Base-by-base conservation (phyloP, 2,113 vertebrate genomes). In the Xenus cinereus region DNA sequence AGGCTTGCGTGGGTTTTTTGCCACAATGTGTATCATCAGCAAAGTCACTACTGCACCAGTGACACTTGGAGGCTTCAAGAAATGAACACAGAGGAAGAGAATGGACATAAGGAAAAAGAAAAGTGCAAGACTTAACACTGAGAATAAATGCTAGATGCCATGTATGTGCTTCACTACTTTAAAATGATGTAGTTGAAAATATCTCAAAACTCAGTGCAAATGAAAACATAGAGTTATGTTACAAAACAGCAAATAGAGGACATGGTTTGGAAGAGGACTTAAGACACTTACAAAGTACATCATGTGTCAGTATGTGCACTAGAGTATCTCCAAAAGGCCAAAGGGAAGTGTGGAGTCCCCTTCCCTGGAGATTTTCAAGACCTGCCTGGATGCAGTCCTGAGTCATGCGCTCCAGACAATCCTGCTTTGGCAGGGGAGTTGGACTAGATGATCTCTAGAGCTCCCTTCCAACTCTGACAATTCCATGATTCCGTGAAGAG, bases 171-270 rank as follows among this genome's bases (percentile, higher is more conserved):
- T 94, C 84, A 74, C 53, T 94, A 91, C 80, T 93, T 91, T 67
- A 89, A 96, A 96, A 93, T 10, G 57, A 16, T 77, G 46, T 87
- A 94, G 92, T 84, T 87, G 75, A 76, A 92, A 95, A 77, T 57
- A 95, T 30, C 71, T 94, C 84, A 69, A 88, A 97, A 87, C 84
- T 78, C 57, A 75, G 15, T 4, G 21, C 43, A 94, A 79, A 85
- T 32, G 18, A 93, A 86, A 96, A 78, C 14, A 53, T 4, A 22
- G 30, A 94, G 43, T 78, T 92, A 90, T 2, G 0, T 83, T 69
- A 93, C 62, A 90, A 93, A 97, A 96, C 24, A 89, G 43, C 66
- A 87, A 95, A 92, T 32, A 96, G 33, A 93, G 69, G 56, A 77
- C 83, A 84, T 6, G 7, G 21, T 7, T 35, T 35, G 19, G n/a